Percentiles rank a stretch among this genome's conserved stretches.
phyloP scores from a whole-genome alignment of 2,797 vertebrate species.

The Valencia hispanica region DNA sequence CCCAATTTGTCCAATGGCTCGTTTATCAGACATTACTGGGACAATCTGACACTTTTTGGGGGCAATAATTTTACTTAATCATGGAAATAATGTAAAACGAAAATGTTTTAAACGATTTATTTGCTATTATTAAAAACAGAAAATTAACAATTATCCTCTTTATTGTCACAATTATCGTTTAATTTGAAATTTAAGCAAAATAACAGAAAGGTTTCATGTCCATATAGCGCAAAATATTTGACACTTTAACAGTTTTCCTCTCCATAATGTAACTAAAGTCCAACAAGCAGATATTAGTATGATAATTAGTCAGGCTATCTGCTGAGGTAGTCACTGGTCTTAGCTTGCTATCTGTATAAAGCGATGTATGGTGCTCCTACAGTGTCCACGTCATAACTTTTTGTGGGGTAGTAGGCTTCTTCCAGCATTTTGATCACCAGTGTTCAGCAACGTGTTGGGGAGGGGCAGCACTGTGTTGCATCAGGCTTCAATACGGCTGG shows the following conservation, averaged over 20 bases:
- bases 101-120: neutral
- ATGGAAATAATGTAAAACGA: neutral
- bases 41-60: neutral
- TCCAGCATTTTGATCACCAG: neutral
- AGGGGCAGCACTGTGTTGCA: neutral
- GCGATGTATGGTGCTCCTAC: neutral
- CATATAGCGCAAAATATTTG: neutral
- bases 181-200: neutral
- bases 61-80: neutral
- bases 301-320: neutral
- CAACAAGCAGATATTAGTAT: neutral
- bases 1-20: neutral
- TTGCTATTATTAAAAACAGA: too few species aligned
- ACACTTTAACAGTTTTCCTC: neutral
- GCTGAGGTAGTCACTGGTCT: neutral
- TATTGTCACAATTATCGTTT: neutral
- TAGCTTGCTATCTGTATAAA: neutral
- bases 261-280: neutral
- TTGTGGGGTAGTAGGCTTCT: neutral
- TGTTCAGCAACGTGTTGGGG: neutral
- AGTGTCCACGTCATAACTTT: neutral
- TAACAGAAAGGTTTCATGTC: neutral
- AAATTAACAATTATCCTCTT: neutral
- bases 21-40: neutral
- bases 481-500: neutral